Evolutionary conservation across 2,113 vertebrate species (phyloP).

Genomic region (Aptenodytes patagonicus): DNA sequence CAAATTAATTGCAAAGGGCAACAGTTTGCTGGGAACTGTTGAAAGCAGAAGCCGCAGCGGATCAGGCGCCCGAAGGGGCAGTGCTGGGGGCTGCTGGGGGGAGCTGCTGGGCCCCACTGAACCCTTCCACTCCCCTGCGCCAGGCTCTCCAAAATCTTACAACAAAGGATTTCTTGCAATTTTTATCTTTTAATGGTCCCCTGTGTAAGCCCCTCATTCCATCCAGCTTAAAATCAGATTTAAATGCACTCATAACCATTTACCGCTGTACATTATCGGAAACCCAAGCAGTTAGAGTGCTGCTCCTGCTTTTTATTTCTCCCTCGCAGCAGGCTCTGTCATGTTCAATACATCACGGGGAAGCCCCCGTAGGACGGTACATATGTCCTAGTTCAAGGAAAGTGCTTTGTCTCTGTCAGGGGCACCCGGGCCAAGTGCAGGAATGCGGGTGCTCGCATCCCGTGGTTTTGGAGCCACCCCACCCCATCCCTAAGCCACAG

Average conservation of each 20-base stretch:
- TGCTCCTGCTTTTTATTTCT: not conserved
- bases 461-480: rapidly evolving
- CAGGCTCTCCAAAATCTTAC: not conserved
- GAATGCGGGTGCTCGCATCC: not conserved
- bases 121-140: not conserved
- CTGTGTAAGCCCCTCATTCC: not conserved
- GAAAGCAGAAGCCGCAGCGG: not conserved
- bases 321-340: slow-evolving; percentile 9
- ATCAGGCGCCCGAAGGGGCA: not conserved
- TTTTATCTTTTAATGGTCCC: not conserved
- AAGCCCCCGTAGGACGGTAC: not conserved
- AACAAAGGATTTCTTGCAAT: not conserved
- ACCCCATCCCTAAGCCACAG: not conserved
- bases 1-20: not conserved
- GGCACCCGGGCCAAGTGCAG: not conserved
- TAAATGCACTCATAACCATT: not conserved
- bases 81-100: rapidly evolving
- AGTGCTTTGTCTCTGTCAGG: not conserved
- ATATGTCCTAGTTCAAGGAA: not conserved
- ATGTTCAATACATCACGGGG: not conserved
- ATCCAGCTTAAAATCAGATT: not conserved
- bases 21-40: not conserved
- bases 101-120: rapidly evolving
- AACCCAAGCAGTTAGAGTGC: not conserved
- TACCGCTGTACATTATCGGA: not conserved